phyloP scores from a whole-genome alignment of 2,797 vertebrate genomes.

The Pseudochromis fuscus region DNA sequence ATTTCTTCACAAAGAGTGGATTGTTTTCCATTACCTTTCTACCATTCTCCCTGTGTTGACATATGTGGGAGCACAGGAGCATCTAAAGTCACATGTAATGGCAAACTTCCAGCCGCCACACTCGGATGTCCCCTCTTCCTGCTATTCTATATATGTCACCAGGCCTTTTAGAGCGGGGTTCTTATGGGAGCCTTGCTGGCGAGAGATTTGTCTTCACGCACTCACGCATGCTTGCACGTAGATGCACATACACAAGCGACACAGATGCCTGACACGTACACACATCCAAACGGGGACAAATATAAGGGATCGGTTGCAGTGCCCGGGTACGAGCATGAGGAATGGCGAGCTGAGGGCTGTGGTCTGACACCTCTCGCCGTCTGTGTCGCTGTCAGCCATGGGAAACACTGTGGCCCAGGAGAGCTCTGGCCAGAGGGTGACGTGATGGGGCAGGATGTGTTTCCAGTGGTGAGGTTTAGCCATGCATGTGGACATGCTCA shows the following conservation, averaged over 20 bases:
- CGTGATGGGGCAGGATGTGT: constrained; percentile 81
- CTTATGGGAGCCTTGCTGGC: constrained; percentile 69
- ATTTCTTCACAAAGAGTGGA: constrained; percentile 19
- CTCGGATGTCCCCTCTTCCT: constrained; percentile 81
- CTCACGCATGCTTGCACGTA: constrained; percentile 61
- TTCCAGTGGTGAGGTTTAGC: constrained; percentile 79
- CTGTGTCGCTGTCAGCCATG: constrained; percentile 68
- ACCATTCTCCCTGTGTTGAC: constrained; percentile 27
- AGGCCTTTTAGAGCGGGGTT: constrained; percentile 54
- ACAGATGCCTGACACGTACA: constrained; percentile 35
- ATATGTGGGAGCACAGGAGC: constrained; percentile 48
- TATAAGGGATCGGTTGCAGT: constrained; percentile 57
- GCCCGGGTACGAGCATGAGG: constrained; percentile 32
- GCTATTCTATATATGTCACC: constrained; percentile 83
- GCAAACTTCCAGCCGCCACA: constrained; percentile 62
- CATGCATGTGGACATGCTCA: constrained; percentile 76
- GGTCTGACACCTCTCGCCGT: constrained; percentile 70
- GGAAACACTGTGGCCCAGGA: constrained; percentile 75
- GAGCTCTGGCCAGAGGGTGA: constrained; percentile 71
- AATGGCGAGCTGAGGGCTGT: constrained; percentile 40
- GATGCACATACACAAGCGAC: constrained; percentile 25
- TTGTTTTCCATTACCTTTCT: constrained; percentile 52
- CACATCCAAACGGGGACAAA: constrained; percentile 57
- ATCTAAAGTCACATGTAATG: constrained; percentile 66
- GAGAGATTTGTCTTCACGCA: constrained; percentile 76